These are phyloP conservation scores for Sialis fuliginosa DNA, from an alignment of 2,888 invertebrate genomes.

Conservation along the genomic window DNA sequence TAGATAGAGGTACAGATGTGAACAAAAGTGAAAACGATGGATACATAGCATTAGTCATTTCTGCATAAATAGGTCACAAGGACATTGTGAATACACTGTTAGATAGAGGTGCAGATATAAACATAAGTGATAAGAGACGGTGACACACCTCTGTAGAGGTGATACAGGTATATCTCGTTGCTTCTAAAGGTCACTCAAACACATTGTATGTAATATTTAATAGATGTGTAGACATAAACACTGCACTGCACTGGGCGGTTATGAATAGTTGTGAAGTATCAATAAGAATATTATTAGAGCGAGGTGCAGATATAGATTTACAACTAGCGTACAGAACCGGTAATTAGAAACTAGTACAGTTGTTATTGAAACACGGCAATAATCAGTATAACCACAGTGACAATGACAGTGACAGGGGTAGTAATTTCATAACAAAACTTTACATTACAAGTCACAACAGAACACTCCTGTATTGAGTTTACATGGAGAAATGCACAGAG, in stretches of 20 bases:
- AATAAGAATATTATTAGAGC: not conserved
- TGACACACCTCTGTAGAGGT: not conserved
- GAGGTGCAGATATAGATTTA: not conserved
- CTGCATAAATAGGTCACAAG: not conserved
- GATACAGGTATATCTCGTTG: not conserved
- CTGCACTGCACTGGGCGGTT: not conserved
- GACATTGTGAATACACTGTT: not conserved
- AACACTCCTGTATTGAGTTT: no score
- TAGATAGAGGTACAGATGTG: not conserved
- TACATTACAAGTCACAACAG: no score
- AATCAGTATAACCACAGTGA: not conserved
- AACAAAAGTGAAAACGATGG: not conserved
- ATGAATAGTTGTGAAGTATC: not conserved
- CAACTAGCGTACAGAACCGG: not conserved
- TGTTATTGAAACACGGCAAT: not conserved
- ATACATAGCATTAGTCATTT: not conserved
- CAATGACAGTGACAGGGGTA: no score
- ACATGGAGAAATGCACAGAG: no score
- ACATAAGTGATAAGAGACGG: not conserved
- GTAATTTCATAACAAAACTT: no score
- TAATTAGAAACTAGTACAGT: not conserved
- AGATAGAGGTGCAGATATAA: no score
- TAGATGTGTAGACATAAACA: not conserved
- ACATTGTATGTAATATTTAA: no score
- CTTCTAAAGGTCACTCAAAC: not conserved